A percentile compares a stretch with the other conserved stretches of the same genome.
phyloP scores from a whole-genome alignment of 1,140 invertebrate genomes.

The Meloidogyne floridensis region DNA sequence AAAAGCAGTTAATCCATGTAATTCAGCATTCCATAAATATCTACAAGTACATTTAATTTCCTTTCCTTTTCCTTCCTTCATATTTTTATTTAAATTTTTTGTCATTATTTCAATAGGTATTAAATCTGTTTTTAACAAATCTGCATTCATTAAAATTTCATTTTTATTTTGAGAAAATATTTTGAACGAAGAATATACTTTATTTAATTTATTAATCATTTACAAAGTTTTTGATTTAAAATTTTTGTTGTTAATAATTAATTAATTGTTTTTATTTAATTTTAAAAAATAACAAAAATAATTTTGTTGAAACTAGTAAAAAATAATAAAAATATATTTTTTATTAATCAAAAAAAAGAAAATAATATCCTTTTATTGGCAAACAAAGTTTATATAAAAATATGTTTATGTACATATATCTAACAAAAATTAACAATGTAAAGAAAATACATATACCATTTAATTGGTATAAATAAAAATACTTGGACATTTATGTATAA shows the following conservation, averaged over 20 bases:
- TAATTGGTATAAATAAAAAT: no score
- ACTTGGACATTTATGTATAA: no score
- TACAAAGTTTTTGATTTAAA: no score
- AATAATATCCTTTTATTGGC: no score
- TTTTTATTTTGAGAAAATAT: not conserved
- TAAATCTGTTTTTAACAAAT: not conserved
- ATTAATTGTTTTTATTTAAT: not conserved
- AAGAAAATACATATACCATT: no score
- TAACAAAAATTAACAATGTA: no score
- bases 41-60: conserved; percentile 29
- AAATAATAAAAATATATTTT: no score
- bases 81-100: not conserved
- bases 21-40: conserved; percentile 42
- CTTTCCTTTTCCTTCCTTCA: not conserved
- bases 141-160: not conserved
- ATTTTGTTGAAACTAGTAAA: no score
- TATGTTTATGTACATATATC: no score
- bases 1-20: conserved; percentile 39
- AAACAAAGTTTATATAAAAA: no score
- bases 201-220: not conserved
- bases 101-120: not conserved
- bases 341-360: no score
- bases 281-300: no score
- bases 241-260: not conserved
- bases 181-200: not conserved